Percentiles rank a stretch among this genome's conserved stretches.
phyloP scores from a whole-genome alignment of 2,113 vertebrate species.

The Peromyscus maniculatus region DNA sequence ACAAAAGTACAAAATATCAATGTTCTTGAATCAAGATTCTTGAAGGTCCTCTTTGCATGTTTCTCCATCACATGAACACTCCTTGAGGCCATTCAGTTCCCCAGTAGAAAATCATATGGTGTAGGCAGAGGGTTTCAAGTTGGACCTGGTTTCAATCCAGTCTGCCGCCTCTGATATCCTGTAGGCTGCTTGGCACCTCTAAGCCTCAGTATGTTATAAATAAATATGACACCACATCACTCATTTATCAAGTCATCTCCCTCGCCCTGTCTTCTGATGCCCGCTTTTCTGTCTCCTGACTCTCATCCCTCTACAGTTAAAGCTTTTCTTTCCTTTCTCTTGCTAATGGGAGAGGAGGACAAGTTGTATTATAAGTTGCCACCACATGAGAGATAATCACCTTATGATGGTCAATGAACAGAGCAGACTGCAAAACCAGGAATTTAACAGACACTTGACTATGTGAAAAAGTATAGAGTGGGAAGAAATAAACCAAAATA shows the following conservation, averaged over 20 bases:
- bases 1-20: background rate
- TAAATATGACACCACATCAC: too few species aligned
- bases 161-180: background rate
- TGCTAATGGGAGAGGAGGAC: background rate
- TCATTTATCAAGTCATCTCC: background rate
- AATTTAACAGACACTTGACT: background rate
- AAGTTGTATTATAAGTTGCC: background rate
- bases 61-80: too few species aligned
- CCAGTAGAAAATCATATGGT: background rate
- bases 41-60: too few species aligned
- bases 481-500: conserved; percentile 23
- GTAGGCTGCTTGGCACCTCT: background rate
- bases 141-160: background rate
- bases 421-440: background rate
- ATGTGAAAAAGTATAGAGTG: background rate
- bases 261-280: rapidly evolving
- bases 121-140: background rate
- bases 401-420: too few species aligned
- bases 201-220: background rate
- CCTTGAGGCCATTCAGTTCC: background rate
- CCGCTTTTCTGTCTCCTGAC: background rate
- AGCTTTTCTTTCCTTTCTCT: background rate
- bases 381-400: background rate
- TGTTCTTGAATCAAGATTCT: background rate
- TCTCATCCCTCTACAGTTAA: too few species aligned